phyloP scores from a whole-genome alignment of 1,140 invertebrate genomes.

The Caenorhabditis inopinata region DNA sequence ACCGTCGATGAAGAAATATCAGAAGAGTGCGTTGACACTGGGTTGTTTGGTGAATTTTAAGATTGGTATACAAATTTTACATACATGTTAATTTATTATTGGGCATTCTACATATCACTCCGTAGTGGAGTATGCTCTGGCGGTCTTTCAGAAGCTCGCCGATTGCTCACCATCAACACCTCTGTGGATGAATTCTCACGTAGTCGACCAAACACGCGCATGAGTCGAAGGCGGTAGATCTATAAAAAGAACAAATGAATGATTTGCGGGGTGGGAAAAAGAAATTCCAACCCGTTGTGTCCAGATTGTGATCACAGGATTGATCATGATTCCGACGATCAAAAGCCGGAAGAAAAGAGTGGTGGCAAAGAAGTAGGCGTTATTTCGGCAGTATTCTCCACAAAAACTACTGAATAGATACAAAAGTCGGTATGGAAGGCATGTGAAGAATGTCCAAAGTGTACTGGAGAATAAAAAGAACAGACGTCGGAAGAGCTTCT shows the following conservation, averaged over 20 bases:
- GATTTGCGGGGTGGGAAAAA: conserved; percentile 17
- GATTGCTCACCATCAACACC: conserved; percentile 4
- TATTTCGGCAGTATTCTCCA: conserved; percentile 10
- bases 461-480: conserved; percentile 65
- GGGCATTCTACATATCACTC: conserved; percentile 2
- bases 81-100: neutral
- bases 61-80: neutral
- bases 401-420: conserved; percentile 51
- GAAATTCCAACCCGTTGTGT: conserved; percentile 47
- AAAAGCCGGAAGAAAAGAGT: conserved; percentile 55
- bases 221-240: conserved; percentile 9
- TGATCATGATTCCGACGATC: conserved; percentile 61
- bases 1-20: neutral
- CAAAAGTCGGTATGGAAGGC: conserved; percentile 60
- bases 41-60: neutral
- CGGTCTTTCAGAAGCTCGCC: neutral
- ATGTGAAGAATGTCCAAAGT: conserved; percentile 63
- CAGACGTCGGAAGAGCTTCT: conserved; percentile 61
- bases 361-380: conserved; percentile 45
- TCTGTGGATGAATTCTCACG: conserved; percentile 14
- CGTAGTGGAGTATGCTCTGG: conserved; percentile 2
- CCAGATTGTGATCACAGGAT: conserved; percentile 56
- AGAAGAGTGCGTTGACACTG: neutral
- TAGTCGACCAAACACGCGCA: neutral
- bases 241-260: neutral